Percentiles rank a stretch among this genome's conserved stretches.
Conservation (phyloP, 2,888 invertebrate genomes). For the Ectemnius lituratus region DNA sequence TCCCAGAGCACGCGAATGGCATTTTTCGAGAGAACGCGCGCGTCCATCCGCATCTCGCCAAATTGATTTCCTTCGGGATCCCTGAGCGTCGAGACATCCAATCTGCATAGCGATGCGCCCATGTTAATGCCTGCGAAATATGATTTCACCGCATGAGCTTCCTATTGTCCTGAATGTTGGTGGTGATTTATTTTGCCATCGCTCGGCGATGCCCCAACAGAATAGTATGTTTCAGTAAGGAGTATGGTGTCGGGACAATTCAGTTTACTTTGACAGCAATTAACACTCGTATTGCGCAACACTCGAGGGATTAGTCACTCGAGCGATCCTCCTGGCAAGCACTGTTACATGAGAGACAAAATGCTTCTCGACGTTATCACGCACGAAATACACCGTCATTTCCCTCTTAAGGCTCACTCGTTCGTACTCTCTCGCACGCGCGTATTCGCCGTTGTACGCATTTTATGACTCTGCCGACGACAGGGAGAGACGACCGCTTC, state of each 20-base stretch:
- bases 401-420: conserved; percentile 24
- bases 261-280: conserved; percentile 24
- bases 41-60: not conserved
- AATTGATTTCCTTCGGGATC: conserved; percentile 8
- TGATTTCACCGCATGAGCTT: too few relatives aligned
- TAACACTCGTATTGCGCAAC: conserved; percentile 38
- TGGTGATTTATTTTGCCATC: too few relatives aligned
- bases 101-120: not conserved
- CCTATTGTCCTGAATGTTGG: too few relatives aligned
- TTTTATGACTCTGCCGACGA: conserved; percentile 42
- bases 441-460: not conserved
- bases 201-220: too few relatives aligned
- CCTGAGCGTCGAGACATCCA: not conserved
- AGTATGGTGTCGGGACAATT: not conserved
- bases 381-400: conserved; percentile 29
- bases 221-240: too few relatives aligned
- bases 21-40: not conserved
- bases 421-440: too few relatives aligned
- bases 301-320: conserved; percentile 44
- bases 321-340: conserved; percentile 30
- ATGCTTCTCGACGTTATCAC: conserved; percentile 38
- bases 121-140: too few relatives aligned
- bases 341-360: not conserved
- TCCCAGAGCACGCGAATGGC: not conserved
- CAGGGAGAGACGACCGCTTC: conserved; percentile 29